These are phyloP conservation scores for Eupithecia exiguata DNA, from an alignment of 2,888 invertebrate species.

Conservation along the genomic window DNA sequence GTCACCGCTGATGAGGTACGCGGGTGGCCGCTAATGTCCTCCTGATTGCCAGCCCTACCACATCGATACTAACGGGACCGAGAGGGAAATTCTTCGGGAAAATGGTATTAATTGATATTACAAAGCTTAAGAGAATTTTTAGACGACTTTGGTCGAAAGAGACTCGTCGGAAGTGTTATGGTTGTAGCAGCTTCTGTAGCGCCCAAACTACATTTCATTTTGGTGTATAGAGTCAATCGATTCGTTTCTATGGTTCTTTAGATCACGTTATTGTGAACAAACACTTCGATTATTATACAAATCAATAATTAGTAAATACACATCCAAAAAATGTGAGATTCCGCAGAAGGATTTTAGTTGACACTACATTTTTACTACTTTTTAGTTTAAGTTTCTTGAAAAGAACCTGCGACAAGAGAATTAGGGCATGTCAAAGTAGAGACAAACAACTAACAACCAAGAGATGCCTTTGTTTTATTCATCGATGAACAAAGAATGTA, in stretches of 20 bases:
- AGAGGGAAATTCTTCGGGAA: constrained; percentile 27
- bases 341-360: neutral
- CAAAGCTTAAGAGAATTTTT: neutral
- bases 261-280: neutral
- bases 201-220: neutral
- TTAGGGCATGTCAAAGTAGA: neutral
- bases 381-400: too few species aligned
- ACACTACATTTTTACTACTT: too few species aligned
- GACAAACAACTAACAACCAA: neutral
- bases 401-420: neutral
- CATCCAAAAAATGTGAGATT: neutral
- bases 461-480: constrained; percentile 13
- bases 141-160: neutral
- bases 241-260: too few species aligned
- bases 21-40: constrained; percentile 45
- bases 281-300: neutral
- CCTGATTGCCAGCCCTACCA: constrained; percentile 48
- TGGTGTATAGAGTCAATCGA: neutral
- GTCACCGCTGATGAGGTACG: constrained; percentile 34
- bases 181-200: neutral
- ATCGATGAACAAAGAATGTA: constrained; percentile 23
- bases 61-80: constrained; percentile 34
- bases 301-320: too few species aligned
- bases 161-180: neutral
- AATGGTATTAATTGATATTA: constrained; percentile 24